Base-by-base conservation (phyloP, 1,140 invertebrate genomes). In the Cataglyphis hispanica region DNA sequence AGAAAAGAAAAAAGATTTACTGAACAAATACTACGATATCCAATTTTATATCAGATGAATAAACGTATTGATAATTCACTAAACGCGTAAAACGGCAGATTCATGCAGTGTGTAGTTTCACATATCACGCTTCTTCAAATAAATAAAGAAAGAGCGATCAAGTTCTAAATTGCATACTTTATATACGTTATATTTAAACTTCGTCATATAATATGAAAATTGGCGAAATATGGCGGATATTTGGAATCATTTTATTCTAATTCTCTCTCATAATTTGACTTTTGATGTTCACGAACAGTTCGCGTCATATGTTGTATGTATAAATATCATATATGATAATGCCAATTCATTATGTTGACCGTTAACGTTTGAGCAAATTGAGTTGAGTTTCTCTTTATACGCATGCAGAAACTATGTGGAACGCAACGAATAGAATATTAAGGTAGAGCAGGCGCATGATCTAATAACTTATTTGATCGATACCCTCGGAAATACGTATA, bases 381-480 rank as follows among this genome's bases (percentile, higher is more conserved):
- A n/a, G n/a, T 56, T 10, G 31, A 43, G 61, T 78, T 67, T 25
- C n/a, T 43, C 61, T 27, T n/a, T 31, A 64, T 13, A 25, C 74
- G 11, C 34, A 5, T 34, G 46, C 46, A 50, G 72, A 76, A 61
- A 76, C 43, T 78, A 67, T 40, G 13, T 67, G 11, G 64, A 37
- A 80, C 46, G 63, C 64, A 69, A 13, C 43, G 76, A 66, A 66
- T 80, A 31, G 46, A 67, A 80, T 69, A 67, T 67, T 53, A 43
- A 75, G 63, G 37, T 11, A 10, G 6, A 46, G 53, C 67, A 46
- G 50, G 77, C 72, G 70, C 84, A 75, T 72, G 87, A 88, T 89
- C 66, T 88, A 89, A 43, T 85, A 72, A 43, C 37, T 61, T 83
- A 88, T 84, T 89, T 89, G 67, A 89, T 89, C 87, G 64, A 89